Evolutionary conservation across 2,113 vertebrate genomes (phyloP), one percentile per base, ranked within the genome.

Genomic region (Hippocampus comes): DNA sequence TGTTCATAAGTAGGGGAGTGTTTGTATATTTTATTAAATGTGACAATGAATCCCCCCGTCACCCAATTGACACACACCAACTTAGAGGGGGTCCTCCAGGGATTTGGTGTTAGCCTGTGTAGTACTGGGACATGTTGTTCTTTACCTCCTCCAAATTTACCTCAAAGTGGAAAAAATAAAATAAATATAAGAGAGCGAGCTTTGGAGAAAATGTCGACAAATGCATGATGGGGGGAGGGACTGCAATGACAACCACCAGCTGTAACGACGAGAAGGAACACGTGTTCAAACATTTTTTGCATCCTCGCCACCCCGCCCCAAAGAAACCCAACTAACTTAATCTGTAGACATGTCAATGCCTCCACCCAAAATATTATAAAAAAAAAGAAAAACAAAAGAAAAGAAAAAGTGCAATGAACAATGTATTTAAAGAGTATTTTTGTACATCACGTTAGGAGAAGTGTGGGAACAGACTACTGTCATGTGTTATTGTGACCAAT

Each of bases 81-180:
- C 38, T 81, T 80, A 83, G 85, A 80, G 23, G 70, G 80, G 78
- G 79, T 83, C 63, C 76, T 81, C 80, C 74, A 73, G 81, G 82
- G 78, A 86, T 86, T 86, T 78, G 71, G 83, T 80, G 71, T 86
- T 81, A 79, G 84, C 85, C 79, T 82, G 86, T 88, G 85, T 82
- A 76, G 83, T 81, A 68, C 23, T 15, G 25, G 78, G 80, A 89
- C 83, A 86, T 74, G 67, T 91, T 90, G 89, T 89, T 76, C 84
- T 82, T 92, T 91, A 92, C 89, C 91, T 91, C 89, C 91, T 91
- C 91, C 88, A 18, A 81, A 82, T 89, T 91, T 89, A 91, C 88
- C 90, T 91, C 82, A 87, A 80, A 17, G 61, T 49, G 21, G 48
- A 70, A 63, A 55, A 38, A 60, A 63, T 2, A 10, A n/a, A 10